Conservation (phyloP, 2,113 vertebrate genomes). For the Callaeas wilsoni region DNA sequence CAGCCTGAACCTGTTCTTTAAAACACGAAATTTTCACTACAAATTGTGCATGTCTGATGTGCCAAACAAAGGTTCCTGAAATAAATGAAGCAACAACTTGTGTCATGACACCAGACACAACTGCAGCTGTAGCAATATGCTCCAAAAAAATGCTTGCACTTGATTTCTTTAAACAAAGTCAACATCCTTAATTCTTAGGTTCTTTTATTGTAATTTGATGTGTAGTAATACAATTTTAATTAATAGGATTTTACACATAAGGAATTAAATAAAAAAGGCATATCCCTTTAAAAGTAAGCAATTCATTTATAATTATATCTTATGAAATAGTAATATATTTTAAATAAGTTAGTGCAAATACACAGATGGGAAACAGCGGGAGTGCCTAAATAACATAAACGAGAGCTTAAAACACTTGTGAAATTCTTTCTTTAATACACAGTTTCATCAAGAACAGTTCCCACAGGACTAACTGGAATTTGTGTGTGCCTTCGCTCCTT, state of each 20-base stretch:
- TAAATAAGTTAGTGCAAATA: background rate
- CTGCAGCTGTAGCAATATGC: background rate
- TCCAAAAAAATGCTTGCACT: background rate
- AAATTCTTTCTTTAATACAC: background rate
- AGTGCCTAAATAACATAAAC: background rate
- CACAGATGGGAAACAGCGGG: background rate
- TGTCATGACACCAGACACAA: background rate
- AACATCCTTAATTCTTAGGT: background rate
- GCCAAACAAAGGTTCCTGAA: background rate
- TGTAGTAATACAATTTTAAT: background rate
- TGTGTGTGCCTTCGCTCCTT: background rate
- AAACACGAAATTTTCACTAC: background rate
- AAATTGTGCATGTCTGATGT: background rate
- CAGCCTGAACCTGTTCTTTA: background rate
- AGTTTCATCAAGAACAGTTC: background rate
- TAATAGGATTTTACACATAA: background rate
- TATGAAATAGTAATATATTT: background rate
- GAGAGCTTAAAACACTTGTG: background rate
- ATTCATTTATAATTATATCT: background rate
- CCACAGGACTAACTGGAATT: background rate
- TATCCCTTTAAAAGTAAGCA: background rate
- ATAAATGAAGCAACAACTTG: background rate
- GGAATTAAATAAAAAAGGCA: background rate
- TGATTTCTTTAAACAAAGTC: background rate
- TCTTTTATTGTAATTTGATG: background rate